Base-by-base conservation (phyloP, 1,140 invertebrate species). In the Eufriesea mexicana region DNA sequence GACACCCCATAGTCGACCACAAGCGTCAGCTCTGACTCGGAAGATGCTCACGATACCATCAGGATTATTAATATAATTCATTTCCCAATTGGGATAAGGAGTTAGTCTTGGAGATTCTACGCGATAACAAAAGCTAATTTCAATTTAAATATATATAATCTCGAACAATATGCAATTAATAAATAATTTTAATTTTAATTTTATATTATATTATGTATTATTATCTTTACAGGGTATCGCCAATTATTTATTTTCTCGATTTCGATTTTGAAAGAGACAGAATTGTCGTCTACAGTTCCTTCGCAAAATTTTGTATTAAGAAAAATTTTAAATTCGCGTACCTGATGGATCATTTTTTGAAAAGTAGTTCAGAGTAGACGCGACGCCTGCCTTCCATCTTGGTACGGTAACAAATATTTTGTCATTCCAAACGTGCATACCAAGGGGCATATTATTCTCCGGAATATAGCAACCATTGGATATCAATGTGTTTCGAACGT, bases 391-490 rank as follows among this genome's bases (percentile, higher is more conserved):
- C 89, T 96, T 97, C 97, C 97, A 97, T 93, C 96, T 96, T 0
- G 97, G 96, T 10, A 97, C 95, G 5, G 97, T 97, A 71, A 97
- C 93, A 89, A 98, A 97, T 62, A 97, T 88, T 94, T 97, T 97
- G 91, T 97, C 95, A 77, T 95, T 95, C 96, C 96, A 97, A 54
- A 96, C 93, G 61, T 96, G 96, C 73, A 98, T 74, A 42, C 97
- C 97, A 23, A 97, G 93, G 4, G 97, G 97, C 79, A 97, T 91
- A 92, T 97, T 97, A 90, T 97, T 96, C 75, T 95, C 95, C 25
- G 94, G 95, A 16, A 97, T 94, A 91, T 96, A 98, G 84, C 95
- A 93, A 35, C 95, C 95, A 54, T 93, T 95, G 23, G 95, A 93
- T 18, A 96, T 94, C n/a, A 96, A 96, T 35, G 94, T 93, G 79